A percentile compares a stretch with the other conserved stretches of the same genome.
These are phyloP conservation scores for Pachyramphus minor DNA, from an alignment of 2,113 vertebrate genomes.

Conservation along the genomic window DNA sequence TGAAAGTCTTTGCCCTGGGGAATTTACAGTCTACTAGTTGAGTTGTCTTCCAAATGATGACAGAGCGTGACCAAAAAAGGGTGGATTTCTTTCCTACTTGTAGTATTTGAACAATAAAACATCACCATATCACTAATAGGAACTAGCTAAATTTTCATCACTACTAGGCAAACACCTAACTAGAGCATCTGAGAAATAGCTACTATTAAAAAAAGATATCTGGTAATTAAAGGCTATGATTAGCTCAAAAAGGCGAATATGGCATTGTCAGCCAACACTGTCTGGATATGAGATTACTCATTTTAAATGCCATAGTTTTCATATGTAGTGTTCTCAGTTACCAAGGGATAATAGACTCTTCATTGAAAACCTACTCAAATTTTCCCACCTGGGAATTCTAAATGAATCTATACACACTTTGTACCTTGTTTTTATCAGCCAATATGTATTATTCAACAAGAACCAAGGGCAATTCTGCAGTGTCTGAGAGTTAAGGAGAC, in stretches of 20 bases:
- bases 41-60: not conserved
- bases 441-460: not conserved
- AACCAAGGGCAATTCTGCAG: conserved; percentile 3
- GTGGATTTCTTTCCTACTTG: fast-evolving
- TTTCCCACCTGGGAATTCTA: not conserved
- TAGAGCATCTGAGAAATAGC: not conserved
- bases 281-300: not conserved
- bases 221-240: not conserved
- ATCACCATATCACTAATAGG: not conserved
- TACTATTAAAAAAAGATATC: not conserved
- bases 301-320: not conserved
- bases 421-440: not conserved
- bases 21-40: not conserved
- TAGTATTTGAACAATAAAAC: not conserved
- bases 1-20: not conserved
- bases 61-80: not conserved
- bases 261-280: not conserved
- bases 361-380: not conserved
- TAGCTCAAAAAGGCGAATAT: not conserved
- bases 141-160: not conserved
- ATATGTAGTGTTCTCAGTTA: not conserved
- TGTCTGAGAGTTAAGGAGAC: not conserved
- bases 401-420: not conserved
- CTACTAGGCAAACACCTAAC: not conserved
- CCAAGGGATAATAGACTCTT: not conserved